Base-by-base conservation (phyloP, 2,113 vertebrate species). In the Triplophysa siluroides region DNA sequence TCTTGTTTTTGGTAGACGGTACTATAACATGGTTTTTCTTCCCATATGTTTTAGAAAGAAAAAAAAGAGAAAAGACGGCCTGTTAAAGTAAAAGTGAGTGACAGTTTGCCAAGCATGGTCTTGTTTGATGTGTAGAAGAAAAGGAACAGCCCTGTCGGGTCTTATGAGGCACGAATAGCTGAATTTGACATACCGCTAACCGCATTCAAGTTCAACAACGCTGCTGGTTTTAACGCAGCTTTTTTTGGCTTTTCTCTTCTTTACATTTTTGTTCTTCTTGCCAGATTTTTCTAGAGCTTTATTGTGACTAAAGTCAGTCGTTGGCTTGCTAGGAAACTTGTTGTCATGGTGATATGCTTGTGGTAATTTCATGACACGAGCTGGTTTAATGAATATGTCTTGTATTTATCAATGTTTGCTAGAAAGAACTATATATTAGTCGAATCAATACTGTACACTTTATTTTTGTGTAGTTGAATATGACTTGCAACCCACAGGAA, bases 71-170 rank as follows among this genome's bases (percentile, higher is more conserved):
- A 8, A 41, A 61, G n/a, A 64, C 33, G 2, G 47, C 21, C n/a
- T 62, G 58, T 38, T 38, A 38, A 12, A 75, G 73, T 62, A 38
- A 43, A 63, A 73, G 14, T 54, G 47, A 62, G 19, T 54, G 60
- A 65, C 47, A 62, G 54, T 65, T 29, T 66, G 69, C 69, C 45
- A 74, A 38, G 70, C 69, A 65, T 1, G 6, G 62, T 80, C 78
- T 54, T 79, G 78, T 54, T 52, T 62, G 68, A 79, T 65, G 52
- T 43, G 69, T 56, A 52, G 64, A 54, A 79, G n/a, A 52, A 41
- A 64, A 61, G 23, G 63, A 65, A 74, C 29, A 6, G 52, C 0
- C 12, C 71, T 67, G 65, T 68, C 81, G 75, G 54, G 29, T 54
- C 18, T 8, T 54, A 62, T 61, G 33, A 68, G 54, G 69, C 50